These are phyloP conservation scores for Burhinus bistriatus DNA, from an alignment of 2,113 vertebrate genomes.

Conservation along the genomic window DNA sequence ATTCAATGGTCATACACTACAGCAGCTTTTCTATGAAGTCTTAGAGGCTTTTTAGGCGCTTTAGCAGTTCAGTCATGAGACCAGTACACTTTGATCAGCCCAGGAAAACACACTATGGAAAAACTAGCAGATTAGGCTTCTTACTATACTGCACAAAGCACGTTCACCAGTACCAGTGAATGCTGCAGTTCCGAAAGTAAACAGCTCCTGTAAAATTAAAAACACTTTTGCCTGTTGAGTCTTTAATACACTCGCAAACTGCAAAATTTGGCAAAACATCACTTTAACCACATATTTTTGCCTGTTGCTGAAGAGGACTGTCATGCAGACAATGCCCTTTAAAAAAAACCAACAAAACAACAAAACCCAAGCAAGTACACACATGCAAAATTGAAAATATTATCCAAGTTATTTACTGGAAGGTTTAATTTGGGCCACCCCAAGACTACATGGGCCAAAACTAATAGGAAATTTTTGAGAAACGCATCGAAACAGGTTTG, in stretches of 20 bases:
- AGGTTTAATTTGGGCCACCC: background rate
- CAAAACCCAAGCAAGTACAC: background rate
- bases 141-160: background rate
- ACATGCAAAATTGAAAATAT: background rate
- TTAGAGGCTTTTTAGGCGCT: conserved; percentile 52
- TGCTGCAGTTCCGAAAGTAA: background rate
- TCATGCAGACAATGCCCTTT: background rate
- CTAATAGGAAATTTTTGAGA: background rate
- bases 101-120: conserved; percentile 39
- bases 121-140: conserved; percentile 32
- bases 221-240: background rate
- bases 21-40: conserved; percentile 28
- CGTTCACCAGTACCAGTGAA: background rate
- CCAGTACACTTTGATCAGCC: conserved; percentile 44
- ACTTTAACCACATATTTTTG: background rate
- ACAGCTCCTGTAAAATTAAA: background rate
- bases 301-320: background rate
- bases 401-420: background rate
- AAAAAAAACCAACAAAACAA: background rate
- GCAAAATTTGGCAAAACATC: background rate
- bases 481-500: background rate
- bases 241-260: background rate
- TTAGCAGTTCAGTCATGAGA: conserved; percentile 44
- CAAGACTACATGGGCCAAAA: background rate
- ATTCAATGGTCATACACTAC: background rate